Percentiles rank a stretch among this genome's conserved stretches.
Conservation (phyloP, 2,797 vertebrate species). For the Macrochelys suwanniensis region DNA sequence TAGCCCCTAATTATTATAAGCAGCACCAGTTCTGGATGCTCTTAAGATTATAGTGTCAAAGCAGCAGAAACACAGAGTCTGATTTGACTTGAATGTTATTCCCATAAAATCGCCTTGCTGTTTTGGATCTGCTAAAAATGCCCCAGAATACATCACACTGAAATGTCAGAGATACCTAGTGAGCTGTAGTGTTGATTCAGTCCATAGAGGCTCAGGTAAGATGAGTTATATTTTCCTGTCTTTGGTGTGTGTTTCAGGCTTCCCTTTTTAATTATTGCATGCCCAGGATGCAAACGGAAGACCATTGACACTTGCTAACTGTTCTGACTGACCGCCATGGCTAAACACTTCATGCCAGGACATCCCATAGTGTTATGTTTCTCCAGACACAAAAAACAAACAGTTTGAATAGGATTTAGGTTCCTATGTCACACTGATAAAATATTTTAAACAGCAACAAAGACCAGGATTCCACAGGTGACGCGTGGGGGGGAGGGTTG, state of each 20-base stretch:
- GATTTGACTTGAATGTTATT: neutral
- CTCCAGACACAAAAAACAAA: neutral
- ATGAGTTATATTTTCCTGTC: neutral
- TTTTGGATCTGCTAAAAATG: neutral
- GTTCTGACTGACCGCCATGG: neutral
- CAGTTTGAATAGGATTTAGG: neutral
- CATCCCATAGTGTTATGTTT: neutral
- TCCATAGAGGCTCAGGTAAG: neutral
- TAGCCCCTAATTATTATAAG: neutral
- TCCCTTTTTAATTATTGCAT: neutral
- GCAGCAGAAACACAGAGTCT: neutral
- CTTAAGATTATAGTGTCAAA: neutral
- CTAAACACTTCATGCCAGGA: neutral
- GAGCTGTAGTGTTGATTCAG: neutral
- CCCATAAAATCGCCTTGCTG: neutral
- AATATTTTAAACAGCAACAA: neutral
- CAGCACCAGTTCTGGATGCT: neutral
- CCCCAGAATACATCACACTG: neutral
- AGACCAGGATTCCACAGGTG: neutral
- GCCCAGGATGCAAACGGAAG: neutral
- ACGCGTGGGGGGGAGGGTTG: too few relatives aligned
- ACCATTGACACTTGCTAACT: neutral
- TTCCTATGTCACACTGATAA: neutral
- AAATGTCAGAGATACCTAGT: neutral
- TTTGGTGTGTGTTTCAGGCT: neutral